Base-by-base conservation (phyloP, 2,113 vertebrate genomes). In the Rhinoptilus africanus region DNA sequence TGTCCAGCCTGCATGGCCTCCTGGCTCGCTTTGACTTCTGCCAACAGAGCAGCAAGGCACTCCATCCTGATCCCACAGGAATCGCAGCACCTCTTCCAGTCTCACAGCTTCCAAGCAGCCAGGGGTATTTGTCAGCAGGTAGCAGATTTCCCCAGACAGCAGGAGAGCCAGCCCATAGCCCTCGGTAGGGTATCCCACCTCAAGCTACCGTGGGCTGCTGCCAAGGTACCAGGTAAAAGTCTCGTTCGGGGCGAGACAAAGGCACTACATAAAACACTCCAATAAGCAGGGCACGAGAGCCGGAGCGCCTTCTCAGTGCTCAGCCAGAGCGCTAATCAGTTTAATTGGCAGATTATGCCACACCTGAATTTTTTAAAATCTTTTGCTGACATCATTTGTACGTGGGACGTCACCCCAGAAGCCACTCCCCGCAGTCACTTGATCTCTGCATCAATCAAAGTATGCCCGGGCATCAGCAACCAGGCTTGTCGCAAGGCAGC, bases 321-420 rank as follows among this genome's bases (percentile, higher is more conserved):
- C 92, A 81, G 85, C 85, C 91, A 84, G 71, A 96, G 95, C 54
- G 88, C 82, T 94, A 89, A 92, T 94, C 92, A 93, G 83, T 96
- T 92, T 97, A 98, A 97, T 95, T 95, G 96, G 91, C 76, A 93
- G 88, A 92, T 86, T 71, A 89, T 81, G 96, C 91, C 97, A 97
- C 97, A 96, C 97, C 97, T 92, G 90, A 88, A 96, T 96, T 92
- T 96, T 97, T 97, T 27, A 88, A 91, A 95, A 89, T 97, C 93
- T 95, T 97, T 91, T 81, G 93, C 88, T 96, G 88, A 97, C 97
- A 94, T 97, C 96, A 94, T 0, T 0, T 57, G 39, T 81, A 92
- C 0, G 2, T 81, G 92, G 95, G 80, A 97, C 41, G 71, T 97
- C 96, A 95, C 94, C 75, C 45, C 69, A 21, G 80, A 94, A 85